Evolutionary conservation across 2,113 vertebrate species (phyloP).

Genomic region (Dipodomys merriami): DNA sequence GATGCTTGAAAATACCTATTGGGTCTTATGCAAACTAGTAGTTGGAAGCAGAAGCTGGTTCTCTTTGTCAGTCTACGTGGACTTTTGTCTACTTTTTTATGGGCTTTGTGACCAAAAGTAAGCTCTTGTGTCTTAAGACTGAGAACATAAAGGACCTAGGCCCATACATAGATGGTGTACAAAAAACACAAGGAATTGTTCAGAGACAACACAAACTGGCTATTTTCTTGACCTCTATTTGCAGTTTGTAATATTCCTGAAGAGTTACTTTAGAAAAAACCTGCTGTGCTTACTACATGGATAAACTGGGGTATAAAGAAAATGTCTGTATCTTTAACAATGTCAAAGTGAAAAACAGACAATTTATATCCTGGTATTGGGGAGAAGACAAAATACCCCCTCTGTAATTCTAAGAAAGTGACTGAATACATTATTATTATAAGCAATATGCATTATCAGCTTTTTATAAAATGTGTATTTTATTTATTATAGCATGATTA

Average conservation of each 20-base stretch:
- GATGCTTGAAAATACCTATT: background rate
- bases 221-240: background rate
- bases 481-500: background rate
- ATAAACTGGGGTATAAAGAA: background rate
- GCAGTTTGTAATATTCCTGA: background rate
- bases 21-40: background rate
- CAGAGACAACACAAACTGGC: background rate
- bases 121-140: background rate
- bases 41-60: background rate
- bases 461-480: conserved; percentile 20
- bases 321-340: background rate
- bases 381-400: background rate
- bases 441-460: background rate
- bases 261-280: background rate
- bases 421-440: background rate
- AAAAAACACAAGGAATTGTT: background rate
- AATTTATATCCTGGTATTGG: background rate
- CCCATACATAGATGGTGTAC: too few species aligned
- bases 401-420: background rate
- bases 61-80: background rate
- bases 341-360: background rate
- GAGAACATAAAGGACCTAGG: background rate
- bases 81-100: background rate
- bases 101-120: background rate
- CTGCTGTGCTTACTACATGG: background rate